phyloP scores from a whole-genome alignment of 2,888 invertebrate genomes.

The Stenotaenia linearis region DNA sequence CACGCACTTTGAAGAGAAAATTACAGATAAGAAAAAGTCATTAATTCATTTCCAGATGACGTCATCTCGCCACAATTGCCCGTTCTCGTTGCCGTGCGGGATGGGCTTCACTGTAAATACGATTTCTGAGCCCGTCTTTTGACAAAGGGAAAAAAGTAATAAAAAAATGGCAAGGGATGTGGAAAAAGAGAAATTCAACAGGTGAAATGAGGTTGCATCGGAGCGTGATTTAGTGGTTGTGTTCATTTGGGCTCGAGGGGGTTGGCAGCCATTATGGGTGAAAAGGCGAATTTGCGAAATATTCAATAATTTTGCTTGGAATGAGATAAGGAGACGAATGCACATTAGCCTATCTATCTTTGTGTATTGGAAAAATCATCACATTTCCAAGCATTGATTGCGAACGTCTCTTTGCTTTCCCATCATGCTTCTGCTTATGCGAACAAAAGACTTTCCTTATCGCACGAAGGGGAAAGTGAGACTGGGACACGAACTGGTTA shows the following conservation, averaged over 20 bases:
- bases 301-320: slow-evolving; percentile 3
- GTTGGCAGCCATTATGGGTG: not conserved
- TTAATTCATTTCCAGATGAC: not conserved
- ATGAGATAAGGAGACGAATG: not conserved
- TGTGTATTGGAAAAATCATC: slow-evolving; percentile 21
- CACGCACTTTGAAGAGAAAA: not conserved
- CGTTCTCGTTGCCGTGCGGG: too few species aligned
- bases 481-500: not conserved
- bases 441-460: slow-evolving; percentile 3
- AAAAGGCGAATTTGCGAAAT: not conserved
- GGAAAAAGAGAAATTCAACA: not conserved
- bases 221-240: slow-evolving; percentile 1
- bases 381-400: slow-evolving; percentile 20
- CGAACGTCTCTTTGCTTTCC: not conserved
- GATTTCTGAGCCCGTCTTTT: too few species aligned
- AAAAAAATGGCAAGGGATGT: not conserved
- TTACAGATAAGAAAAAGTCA: not conserved
- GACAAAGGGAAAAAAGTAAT: not conserved
- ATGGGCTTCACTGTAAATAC: not conserved
- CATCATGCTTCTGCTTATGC: not conserved
- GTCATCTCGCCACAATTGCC: not conserved
- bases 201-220: slow-evolving; percentile 14
- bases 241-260: not conserved
- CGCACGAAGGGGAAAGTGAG: not conserved
- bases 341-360: slow-evolving; percentile 5